Percentiles rank a stretch among this genome's conserved stretches.
Evolutionary conservation across 2,113 vertebrate species (phyloP).

Genomic region (Rhabdomys dilectus): DNA sequence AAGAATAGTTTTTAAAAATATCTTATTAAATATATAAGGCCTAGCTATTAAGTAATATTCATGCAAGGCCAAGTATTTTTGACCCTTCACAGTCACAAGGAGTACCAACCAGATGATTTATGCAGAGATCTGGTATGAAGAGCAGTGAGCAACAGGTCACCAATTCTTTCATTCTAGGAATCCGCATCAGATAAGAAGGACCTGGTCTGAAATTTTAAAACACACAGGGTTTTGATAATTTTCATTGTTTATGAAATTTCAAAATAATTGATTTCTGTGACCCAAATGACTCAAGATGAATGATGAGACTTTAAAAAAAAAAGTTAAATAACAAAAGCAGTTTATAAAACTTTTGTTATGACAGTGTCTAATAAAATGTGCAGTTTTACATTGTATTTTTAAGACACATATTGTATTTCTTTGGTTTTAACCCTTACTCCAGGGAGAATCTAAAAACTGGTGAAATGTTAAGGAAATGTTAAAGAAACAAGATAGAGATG

Average conservation of each 20-base stretch:
- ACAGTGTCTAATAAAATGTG: conserved; percentile 18
- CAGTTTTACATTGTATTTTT: background rate
- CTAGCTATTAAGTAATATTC: background rate
- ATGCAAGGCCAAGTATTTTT: background rate
- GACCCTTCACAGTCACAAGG: background rate
- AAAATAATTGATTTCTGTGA: conserved; percentile 25
- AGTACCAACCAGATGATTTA: background rate
- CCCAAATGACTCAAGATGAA: background rate
- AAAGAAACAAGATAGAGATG: background rate
- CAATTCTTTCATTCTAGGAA: background rate
- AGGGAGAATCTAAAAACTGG: background rate
- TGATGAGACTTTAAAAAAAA: background rate
- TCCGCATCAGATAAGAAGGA: background rate
- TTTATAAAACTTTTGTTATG: conserved; percentile 27
- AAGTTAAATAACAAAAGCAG: conserved; percentile 23
- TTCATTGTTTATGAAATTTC: background rate
- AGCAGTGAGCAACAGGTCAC: background rate
- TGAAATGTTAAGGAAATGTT: background rate
- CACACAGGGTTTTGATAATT: background rate
- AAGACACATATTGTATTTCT: conserved; percentile 16
- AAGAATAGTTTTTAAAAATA: background rate
- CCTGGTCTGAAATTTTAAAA: background rate
- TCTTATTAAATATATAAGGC: conserved; percentile 14
- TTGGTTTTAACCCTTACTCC: background rate
- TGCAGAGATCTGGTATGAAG: background rate